Base-by-base conservation (phyloP, 2,113 vertebrate species). In the Ancistrus triradiatus region DNA sequence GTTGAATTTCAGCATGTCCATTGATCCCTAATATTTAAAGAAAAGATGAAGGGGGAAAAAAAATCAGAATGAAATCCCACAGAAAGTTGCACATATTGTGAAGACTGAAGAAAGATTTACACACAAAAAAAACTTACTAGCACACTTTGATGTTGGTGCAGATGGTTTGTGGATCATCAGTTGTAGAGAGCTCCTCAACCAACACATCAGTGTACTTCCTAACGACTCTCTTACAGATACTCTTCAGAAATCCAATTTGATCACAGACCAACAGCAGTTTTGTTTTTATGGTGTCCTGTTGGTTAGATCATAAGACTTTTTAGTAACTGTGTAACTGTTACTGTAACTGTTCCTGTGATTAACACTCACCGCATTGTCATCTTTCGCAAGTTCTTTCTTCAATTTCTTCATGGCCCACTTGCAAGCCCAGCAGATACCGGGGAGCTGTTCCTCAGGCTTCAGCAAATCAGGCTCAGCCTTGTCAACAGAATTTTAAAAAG, bases 371-470 rank as follows among this genome's bases (percentile, higher is more conserved):
- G 15, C 7, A 4, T 1, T 31, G 3, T 66, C 59, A 3, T 5
- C n/a, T 1, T 62, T 76, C 0, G 5, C 0, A 19, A 63, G 0
- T 0, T 0, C 0, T 38, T 38, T 68, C 70, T 78, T 85, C 60
- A 78, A 6, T 25, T 77, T 80, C 0, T 63, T 55, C 17, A 85
- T 25, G 4, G 59, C 31, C 81, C 81, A 81, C 37, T 81, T 73
- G 61, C 83, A 83, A 0, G 22, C 63, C 81, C 81, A 80, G 66
- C 83, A 85, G 0, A 50, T 0, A 42, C 80, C 78, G 15, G 80
- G 77, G 14, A 77, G 25, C 33, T 43, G 13, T 9, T 2, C 40
- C 63, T 71, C 43, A 15, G 37, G 9, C 13, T 25, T 37, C 8
- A 2, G 14, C 35, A 33, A 10, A 8, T 18, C 11, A n/a, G n/a